Base-by-base conservation (phyloP, 2,888 invertebrate genomes). In the Therioaphis trifolii region DNA sequence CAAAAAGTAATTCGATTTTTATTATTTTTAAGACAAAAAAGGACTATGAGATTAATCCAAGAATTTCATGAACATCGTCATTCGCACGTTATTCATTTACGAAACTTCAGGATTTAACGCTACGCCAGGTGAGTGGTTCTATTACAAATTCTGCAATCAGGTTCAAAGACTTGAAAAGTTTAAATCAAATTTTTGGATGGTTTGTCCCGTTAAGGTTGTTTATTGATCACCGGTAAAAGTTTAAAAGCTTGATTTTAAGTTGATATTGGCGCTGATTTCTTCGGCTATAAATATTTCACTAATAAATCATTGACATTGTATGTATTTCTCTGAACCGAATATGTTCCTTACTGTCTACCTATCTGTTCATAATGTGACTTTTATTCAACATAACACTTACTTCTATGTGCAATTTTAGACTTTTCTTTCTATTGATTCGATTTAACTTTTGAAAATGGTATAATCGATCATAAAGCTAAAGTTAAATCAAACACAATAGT, bases 51-150 rank as follows among this genome's bases (percentile, higher is more conserved):
- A n/a, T n/a, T 68, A 21, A 14, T 68, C 40, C 24, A 69, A 43
- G 7, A 18, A 46, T 71, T 27, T 71, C 9, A 29, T 12, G 4
- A 2, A 4, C n/a, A 1, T 5, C 7, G 4, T 15, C 12, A 52
- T 49, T 29, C 18, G 15, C 24, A 49, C 29, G 12, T n/a, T 72
- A 72, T 72, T 72, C 18, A n/a, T 72, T 72, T 72, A 72, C 11
- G 4, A 49, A 27, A 12, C 4, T 12, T 0, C 11, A 4, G 52
- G 5, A 18, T 18, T 15, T 52, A 52, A 52, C 15, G 18, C n/a
- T 52, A 52, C 52, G 15, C 15, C 52, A 5, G 15, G 18, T 52
- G 15, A 3, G 18, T 4, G 15, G 15, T 46, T n/a, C 1, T 14
- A 11, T 52, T 7, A 72, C 69, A 24, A 69, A 69, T 69, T 49